Evolutionary conservation across 92 coral and sea anemone genomes (phyloP).

Genomic region (Meandrina meandrites): DNA sequence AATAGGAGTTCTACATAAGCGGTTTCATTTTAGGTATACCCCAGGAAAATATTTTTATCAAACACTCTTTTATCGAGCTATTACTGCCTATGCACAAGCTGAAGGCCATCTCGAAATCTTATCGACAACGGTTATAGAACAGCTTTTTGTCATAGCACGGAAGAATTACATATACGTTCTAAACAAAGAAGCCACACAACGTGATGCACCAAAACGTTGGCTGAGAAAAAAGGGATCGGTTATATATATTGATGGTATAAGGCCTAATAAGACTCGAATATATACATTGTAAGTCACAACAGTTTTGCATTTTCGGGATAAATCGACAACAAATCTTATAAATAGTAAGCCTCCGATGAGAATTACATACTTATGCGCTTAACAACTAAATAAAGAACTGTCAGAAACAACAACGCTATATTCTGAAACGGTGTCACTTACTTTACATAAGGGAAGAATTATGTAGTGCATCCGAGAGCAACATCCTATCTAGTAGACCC

Average conservation of each 20-base stretch:
- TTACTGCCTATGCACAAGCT: not conserved
- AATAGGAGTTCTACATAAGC: not conserved
- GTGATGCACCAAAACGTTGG: not conserved
- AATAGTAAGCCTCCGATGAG: not conserved
- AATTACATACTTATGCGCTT: no score
- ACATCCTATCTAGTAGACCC: not conserved
- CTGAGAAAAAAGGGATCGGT: not conserved
- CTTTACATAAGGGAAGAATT: not conserved
- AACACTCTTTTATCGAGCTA: not conserved
- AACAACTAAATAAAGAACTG: not conserved
- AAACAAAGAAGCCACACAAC: not conserved
- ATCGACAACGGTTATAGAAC: not conserved
- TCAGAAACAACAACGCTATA: not conserved
- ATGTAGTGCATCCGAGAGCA: not conserved
- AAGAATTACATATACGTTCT: not conserved
- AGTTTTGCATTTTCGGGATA: not conserved
- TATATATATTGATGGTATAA: not conserved
- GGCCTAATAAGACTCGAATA: not conserved
- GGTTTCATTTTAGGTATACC: not conserved
- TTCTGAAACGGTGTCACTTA: not conserved
- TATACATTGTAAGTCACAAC: not conserved
- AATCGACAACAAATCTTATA: not conserved
- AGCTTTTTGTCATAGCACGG: not conserved
- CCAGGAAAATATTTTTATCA: not conserved
- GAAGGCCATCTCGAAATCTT: not conserved